phyloP scores from a whole-genome alignment of 1,140 invertebrate species.

The Brachionus angularis region DNA sequence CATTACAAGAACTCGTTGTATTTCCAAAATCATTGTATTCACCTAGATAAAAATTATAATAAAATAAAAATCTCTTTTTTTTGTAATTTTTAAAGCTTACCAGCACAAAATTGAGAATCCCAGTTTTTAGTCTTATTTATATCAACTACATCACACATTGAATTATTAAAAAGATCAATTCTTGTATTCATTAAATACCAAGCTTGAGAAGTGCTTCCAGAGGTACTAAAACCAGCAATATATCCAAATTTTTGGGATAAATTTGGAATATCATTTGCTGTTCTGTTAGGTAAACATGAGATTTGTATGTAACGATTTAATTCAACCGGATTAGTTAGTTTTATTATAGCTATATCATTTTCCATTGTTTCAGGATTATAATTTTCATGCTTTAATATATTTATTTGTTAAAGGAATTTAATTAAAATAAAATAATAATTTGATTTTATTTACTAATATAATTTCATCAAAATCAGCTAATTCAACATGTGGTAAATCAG shows the following conservation, averaged over 20 bases:
- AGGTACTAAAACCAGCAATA: slow-evolving; percentile 9
- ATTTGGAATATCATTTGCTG: neutral
- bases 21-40: neutral
- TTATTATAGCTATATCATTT: slow-evolving; percentile 25
- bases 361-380: neutral
- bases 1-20: neutral
- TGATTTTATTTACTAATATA: neutral
- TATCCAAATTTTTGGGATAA: neutral
- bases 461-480: slow-evolving; percentile 16
- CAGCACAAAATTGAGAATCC: slow-evolving; percentile 28
- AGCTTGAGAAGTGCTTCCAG: neutral
- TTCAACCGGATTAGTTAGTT: neutral
- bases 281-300: slow-evolving; percentile 23
- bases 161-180: slow-evolving; percentile 5
- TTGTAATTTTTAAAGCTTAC: neutral
- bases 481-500: slow-evolving; percentile 24
- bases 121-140: slow-evolving; percentile 6
- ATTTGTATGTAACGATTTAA: neutral
- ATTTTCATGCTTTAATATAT: neutral
- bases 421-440: neutral
- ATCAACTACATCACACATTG: slow-evolving; percentile 4
- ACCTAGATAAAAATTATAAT: too few species aligned
- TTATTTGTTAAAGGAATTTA: neutral
- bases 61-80: too few species aligned
- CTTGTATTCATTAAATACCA: neutral